Base-by-base conservation (phyloP, 2,797 vertebrate genomes). In the Scleropages formosus region DNA sequence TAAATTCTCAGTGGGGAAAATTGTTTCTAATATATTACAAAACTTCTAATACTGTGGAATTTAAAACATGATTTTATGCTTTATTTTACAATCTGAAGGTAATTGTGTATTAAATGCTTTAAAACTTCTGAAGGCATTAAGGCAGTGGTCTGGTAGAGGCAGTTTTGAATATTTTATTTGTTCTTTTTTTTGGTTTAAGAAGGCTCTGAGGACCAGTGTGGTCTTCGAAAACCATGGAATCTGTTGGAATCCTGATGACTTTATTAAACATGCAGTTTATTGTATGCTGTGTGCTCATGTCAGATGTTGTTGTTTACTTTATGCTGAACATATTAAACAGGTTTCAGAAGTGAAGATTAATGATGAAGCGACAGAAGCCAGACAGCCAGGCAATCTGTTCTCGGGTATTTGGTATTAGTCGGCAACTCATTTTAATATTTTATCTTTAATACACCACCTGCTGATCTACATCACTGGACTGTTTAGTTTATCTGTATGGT, bases 1-100 rank as follows among this genome's bases (percentile, higher is more conserved):
- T 61, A 51, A 78, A 71, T 63, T 77, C 66, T 24, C 68, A 75
- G 72, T 44, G 66, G 69, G 65, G 69, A n/a, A 26, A 73, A 64
- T 60, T 12, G 77, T 59, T 75, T 79, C 31, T 78, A 78, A 72
- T 72, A 73, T 74, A 67, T 78, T 63, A 24, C 73, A 72, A 44
- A 78, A 74, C 65, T 74, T 31, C 22, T 49, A 74, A 62, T 0
- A 39, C 31, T 39, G 31, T 39, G 6, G 31, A 39, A 39, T 39
- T 61, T 77, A 22, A 53, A 61, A 82, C 46, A 69, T 73, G 26
- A 79, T 69, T 53, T 71, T 65, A 53, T 49, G 11, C 75, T 2
- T 3, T 44, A 62, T 58, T 68, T 63, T 22, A 13, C 47, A 31
- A 63, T 72, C 75, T 75, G 31, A 77, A 75, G 31, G 71, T 62